A percentile compares a stretch with the other conserved stretches of the same genome.
Evolutionary conservation across 2,797 vertebrate species (phyloP).

Genomic region (Benthosema pterotum): DNA sequence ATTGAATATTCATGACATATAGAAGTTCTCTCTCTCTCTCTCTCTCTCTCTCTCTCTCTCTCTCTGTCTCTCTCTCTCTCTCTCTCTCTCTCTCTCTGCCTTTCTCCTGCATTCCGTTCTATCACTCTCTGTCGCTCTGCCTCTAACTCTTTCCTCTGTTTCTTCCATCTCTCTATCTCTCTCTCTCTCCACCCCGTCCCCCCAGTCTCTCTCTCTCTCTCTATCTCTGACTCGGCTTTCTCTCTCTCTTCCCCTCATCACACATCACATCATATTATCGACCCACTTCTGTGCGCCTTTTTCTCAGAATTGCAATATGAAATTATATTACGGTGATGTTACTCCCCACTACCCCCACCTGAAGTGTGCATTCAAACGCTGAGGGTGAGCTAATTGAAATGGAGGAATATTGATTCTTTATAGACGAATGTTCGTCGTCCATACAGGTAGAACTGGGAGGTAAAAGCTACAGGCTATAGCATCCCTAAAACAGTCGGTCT

Average conservation of each 20-base stretch:
- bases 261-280: conserved; percentile 54
- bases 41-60: conserved; percentile 6
- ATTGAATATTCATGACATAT: conserved; percentile 63
- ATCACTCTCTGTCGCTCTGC: too few relatives aligned
- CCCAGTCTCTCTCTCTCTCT: conserved; percentile 28
- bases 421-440: conserved; percentile 61
- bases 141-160: too few relatives aligned
- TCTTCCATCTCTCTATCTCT: too few relatives aligned
- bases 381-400: conserved; percentile 79
- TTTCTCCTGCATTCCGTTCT: too few relatives aligned
- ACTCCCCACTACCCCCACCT: conserved; percentile 65
- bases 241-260: conserved; percentile 29
- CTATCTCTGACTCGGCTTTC: conserved; percentile 42
- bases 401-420: conserved; percentile 79
- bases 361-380: conserved; percentile 77
- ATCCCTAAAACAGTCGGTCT: conserved; percentile 32
- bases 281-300: conserved; percentile 57
- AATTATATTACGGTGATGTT: conserved; percentile 66
- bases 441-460: conserved; percentile 41
- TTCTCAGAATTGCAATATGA: conserved; percentile 79
- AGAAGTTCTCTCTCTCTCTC: conserved; percentile 32
- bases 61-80: background rate
- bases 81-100: background rate
- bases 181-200: conserved; percentile 1
- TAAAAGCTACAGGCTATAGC: conserved; percentile 44